Base-by-base conservation (phyloP, 2,797 vertebrate genomes). In the Diceros bicornis region DNA sequence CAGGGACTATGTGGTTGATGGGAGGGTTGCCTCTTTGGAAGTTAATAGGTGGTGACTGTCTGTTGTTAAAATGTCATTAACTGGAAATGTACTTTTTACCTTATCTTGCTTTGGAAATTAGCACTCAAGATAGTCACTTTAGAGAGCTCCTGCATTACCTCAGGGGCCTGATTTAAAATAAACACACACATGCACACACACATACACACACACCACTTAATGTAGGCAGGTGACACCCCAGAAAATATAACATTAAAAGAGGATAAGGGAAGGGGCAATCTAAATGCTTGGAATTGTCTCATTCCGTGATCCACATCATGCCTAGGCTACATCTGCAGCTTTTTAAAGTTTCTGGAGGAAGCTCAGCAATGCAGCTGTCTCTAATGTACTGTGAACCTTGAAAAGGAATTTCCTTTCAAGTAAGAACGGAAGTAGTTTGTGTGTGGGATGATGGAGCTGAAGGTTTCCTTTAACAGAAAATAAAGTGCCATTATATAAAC, bases 351-450 rank as follows among this genome's bases (percentile, higher is more conserved):
- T 88, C 52, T 95, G 95, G 89, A 95, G 96, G 94, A 93, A 96
- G 86, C 89, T 97, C 75, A 89, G 94, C 68, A 17, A 41, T 96
- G 97, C 97, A 97, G 97, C 98, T 97, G 97, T 97, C 97, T 97
- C 84, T 97, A 96, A 98, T 96, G 93, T 94, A 96, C 96, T 97
- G 94, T 97, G 97, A 97, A 97, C 97, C 96, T 97, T 97, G 94
- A 82, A 96, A 96, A 97, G 92, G 97, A 97, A 97, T 98, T 97
- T 98, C 89, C 97, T 97, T 96, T 98, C 71, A 97, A 97, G 95
- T 96, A 90, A 64, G 81, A 96, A 82, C 4, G 85, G 96, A 98
- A 97, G 96, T 82, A 96, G 94, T 97, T 97, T 95, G 96, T 97
- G 91, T 97, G 97, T 94, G 97, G 94, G 94, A 90, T 95, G 97